Evolutionary conservation across 1,140 invertebrate genomes (phyloP), one percentile per base, ranked within the genome.

Genomic region (Calliopsis andreniformis): DNA sequence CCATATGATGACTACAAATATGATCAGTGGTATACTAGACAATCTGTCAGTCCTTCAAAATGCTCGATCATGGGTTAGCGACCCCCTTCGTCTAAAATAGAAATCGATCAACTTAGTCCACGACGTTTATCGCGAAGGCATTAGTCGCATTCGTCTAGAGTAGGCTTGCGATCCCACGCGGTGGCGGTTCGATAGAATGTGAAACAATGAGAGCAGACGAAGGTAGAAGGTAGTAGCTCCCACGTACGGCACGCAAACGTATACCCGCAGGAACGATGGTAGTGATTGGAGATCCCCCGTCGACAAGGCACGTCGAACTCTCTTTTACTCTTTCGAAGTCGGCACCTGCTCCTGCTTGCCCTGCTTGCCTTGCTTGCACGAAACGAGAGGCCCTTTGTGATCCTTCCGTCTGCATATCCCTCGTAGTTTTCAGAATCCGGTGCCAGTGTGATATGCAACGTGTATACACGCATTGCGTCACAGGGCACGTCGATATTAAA

Each of bases 241-340:
- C 55, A 62, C 39, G 71, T 61, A 68, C 25, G 47, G 7, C 18
- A 58, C 55, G 47, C 25, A 23, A 49, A 62, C 55, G 30, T 35
- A n/a, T n/a, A 28, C 43, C 18, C n/a, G 47, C 49, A 45, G 25
- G 43, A 45, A 55, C 47, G 72, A 43, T 56, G 72, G 49, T 62
- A 55, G 56, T 88, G 87, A 89, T 88, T 82, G 84, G 82, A 82
- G 87, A 86, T 86, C 87, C 84, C 88, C 88, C 82, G 87, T 81
- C 79, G 87, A 81, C 80, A 79, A 25, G n/a, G 61, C 71, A 78
- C 80, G 86, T 89, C 87, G 83, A 88, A 89, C 79, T 85, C 80
- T 85, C 82, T 83, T 87, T 73, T 82, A 83, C 84, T 85, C 79
- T 87, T 83, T 84, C 78, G 42, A 62, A 83, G 69, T 75, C 81